These are phyloP conservation scores for Entomyzon cyanotis DNA, from an alignment of 2,113 vertebrate genomes.

Conservation along the genomic window DNA sequence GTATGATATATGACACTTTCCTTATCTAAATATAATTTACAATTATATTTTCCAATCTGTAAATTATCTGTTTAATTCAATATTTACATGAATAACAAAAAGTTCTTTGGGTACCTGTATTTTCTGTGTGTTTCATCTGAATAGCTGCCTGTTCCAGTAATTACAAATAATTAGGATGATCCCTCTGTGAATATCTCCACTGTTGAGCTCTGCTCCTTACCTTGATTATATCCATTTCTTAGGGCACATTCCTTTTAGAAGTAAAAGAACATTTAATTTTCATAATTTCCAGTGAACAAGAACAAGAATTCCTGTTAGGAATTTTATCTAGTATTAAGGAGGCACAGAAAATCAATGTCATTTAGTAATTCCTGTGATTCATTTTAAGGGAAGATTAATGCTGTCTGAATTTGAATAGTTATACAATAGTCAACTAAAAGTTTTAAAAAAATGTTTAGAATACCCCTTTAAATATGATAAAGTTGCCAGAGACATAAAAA, in stretches of 20 bases:
- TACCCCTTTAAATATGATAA: not conserved
- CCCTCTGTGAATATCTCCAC: not conserved
- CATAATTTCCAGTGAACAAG: not conserved
- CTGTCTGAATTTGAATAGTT: not conserved
- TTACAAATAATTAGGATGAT: constrained; percentile 14
- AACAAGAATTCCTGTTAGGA: not conserved
- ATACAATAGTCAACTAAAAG: not conserved
- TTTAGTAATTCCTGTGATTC: not conserved
- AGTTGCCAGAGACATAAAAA: not conserved
- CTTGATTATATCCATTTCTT: not conserved
- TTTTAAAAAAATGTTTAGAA: not conserved
- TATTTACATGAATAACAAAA: not conserved
- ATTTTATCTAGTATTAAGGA: not conserved
- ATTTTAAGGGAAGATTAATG: not conserved
- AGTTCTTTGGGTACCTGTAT: not conserved
- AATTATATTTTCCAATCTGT: not conserved
- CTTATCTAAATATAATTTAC: not conserved
- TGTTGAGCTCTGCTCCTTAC: not conserved
- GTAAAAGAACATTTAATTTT: not conserved
- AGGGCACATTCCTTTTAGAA: not conserved
- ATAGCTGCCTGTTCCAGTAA: not conserved
- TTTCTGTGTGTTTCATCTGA: not conserved
- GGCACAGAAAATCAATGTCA: not conserved
- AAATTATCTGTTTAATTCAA: not conserved
- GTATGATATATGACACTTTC: not conserved